phyloP scores from a whole-genome alignment of 2,797 vertebrate genomes.

The Acanthurus lineatus region DNA sequence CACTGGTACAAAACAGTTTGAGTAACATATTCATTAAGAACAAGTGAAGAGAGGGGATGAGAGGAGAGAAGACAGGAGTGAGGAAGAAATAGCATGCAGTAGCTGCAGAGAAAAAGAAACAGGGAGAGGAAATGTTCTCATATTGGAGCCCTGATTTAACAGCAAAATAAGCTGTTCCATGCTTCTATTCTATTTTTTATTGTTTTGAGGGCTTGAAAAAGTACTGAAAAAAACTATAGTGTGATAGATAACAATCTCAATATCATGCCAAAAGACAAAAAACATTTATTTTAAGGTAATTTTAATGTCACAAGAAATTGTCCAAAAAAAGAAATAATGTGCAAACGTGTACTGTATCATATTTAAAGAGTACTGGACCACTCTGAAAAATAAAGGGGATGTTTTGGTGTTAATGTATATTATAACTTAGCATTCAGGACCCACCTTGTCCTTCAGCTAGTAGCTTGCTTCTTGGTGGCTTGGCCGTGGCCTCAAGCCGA shows the following conservation, averaged over 20 bases:
- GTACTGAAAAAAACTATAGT: too few species aligned
- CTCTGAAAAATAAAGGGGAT: slow-evolving; percentile 5
- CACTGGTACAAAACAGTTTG: too few species aligned
- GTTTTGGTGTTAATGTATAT: slow-evolving; percentile 25
- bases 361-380: slow-evolving; percentile 12
- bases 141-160: not conserved
- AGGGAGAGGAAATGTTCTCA: not conserved
- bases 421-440: slow-evolving; percentile 77
- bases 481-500: slow-evolving; percentile 91
- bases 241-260: too few species aligned
- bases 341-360: not conserved
- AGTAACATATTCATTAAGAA: not conserved
- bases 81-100: slow-evolving; percentile 5
- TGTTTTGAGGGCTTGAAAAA: not conserved
- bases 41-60: not conserved
- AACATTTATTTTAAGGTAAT: not conserved
- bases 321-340: not conserved
- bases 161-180: not conserved
- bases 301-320: not conserved
- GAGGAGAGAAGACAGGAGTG: not conserved
- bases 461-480: slow-evolving; percentile 84
- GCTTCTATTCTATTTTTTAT: not conserved
- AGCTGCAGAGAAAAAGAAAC: not conserved
- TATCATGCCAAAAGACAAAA: not conserved
- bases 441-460: slow-evolving; percentile 87